Percentiles rank a stretch among this genome's conserved stretches.
Evolutionary conservation across 2,797 vertebrate genomes (phyloP).

Genomic region (Crenuchus spilurus): DNA sequence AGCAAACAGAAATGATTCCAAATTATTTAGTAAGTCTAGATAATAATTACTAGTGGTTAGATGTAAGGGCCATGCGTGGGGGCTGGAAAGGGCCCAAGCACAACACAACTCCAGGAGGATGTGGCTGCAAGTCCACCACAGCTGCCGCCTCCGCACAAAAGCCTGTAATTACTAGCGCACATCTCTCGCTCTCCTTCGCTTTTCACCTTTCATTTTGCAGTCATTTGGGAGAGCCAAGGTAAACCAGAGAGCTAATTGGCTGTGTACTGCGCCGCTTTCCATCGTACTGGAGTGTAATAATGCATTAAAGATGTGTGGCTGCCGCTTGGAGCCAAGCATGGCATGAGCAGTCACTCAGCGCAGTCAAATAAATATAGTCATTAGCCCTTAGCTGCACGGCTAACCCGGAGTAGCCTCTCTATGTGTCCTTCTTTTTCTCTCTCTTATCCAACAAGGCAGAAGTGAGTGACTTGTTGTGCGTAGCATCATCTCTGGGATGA

Average conservation of each 20-base stretch:
- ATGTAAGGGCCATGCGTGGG: slow-evolving; percentile 33
- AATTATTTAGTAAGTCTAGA: slow-evolving; percentile 61
- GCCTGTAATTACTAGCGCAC: slow-evolving; percentile 59
- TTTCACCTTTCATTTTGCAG: slow-evolving; percentile 58
- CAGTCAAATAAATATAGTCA: slow-evolving; percentile 46
- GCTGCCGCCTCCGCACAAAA: slow-evolving; percentile 47
- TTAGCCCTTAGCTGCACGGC: slow-evolving; percentile 44
- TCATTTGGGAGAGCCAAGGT: slow-evolving; percentile 54
- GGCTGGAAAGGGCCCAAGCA: slow-evolving; percentile 56
- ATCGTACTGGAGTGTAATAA: slow-evolving; percentile 42
- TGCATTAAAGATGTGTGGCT: slow-evolving; percentile 55
- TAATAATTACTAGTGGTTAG: slow-evolving; percentile 59
- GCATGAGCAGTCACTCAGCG: slow-evolving; percentile 31
- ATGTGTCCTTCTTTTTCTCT: slow-evolving; percentile 20
- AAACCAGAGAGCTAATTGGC: slow-evolving; percentile 60
- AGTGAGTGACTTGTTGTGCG: slow-evolving; percentile 33
- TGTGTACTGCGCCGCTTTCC: slow-evolving; percentile 45
- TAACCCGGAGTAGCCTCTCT: slow-evolving; percentile 29
- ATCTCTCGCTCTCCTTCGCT: slow-evolving; percentile 53
- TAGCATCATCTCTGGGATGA: slow-evolving; percentile 35
- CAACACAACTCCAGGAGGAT: slow-evolving; percentile 57
- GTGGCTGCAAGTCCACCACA: slow-evolving; percentile 48
- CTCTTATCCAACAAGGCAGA: neutral
- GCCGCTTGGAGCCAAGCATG: slow-evolving; percentile 17
- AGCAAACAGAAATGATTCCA: slow-evolving; percentile 57